Base-by-base conservation (phyloP, 2,888 invertebrate species). In the Hydriomena furcata region DNA sequence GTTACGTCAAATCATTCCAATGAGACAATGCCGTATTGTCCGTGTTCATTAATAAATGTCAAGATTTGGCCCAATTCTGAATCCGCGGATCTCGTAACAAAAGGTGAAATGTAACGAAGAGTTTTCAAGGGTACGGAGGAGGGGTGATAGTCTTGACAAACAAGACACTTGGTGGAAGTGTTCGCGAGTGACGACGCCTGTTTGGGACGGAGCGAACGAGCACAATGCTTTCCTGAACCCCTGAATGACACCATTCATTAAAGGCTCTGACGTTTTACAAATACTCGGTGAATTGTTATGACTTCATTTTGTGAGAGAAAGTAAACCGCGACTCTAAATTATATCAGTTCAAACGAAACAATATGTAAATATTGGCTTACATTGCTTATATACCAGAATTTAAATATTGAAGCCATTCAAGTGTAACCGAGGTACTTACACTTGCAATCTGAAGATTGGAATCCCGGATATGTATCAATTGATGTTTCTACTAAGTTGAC, bases 231-330 rank as follows among this genome's bases (percentile, higher is more conserved):
- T 66, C 66, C 66, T 70, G 69, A 80, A 72, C 71, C 59, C 53
- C 68, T 78, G 74, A 80, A 79, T 82, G 83, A 83, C 82, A 76
- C 77, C 76, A n/a, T 83, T 83, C 79, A 84, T 84, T 84, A 83
- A 71, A 69, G 66, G 52, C 63, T 74, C 68, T 81, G 82, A 84
- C 81, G 76, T 75, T 73, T 77, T 68, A 66, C 71, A 75, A 82
- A 81, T 80, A 79, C 76, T 76, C 71, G 38, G 64, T 63, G 71
- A 76, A 80, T 78, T 82, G 79, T 81, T 76, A 62, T 63, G 61
- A 51, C 63, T 51, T 47, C 63, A 49, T 58, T 61, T 56, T 21
- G 54, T 70, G 66, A 66, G 61, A 61, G 65, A 69, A 73, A 71
- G 70, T 69, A 66, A 60, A 53, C 60, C 54, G 31, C 46, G 52